Conservation (phyloP, 2,113 vertebrate genomes). For the Aptenodytes forsteri region DNA sequence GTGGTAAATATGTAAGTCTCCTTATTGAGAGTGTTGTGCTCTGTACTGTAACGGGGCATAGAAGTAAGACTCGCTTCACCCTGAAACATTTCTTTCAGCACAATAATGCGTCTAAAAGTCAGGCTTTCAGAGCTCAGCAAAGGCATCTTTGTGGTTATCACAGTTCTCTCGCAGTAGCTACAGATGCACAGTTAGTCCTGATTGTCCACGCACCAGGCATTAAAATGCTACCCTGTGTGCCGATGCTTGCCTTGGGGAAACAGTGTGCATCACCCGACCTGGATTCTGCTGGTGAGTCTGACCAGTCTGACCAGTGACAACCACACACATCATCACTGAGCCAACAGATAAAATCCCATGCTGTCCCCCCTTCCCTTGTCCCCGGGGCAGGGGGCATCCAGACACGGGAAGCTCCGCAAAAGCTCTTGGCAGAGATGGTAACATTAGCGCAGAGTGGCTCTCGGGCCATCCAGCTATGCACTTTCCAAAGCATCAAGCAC, state of each 20-base stretch:
- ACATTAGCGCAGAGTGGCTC: background rate
- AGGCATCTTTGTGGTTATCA: background rate
- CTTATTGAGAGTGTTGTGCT: background rate
- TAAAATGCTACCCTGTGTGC: background rate
- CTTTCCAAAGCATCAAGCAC: background rate
- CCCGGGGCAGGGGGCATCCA: background rate
- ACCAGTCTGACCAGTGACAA: background rate
- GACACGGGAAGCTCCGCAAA: background rate
- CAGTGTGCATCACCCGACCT: accelerated
- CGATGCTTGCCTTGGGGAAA: background rate
- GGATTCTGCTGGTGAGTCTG: background rate
- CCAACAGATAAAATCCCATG: background rate
- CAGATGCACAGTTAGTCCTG: background rate
- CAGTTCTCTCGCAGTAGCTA: background rate
- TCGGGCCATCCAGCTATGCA: accelerated
- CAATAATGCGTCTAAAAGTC: background rate
- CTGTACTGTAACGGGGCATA: background rate
- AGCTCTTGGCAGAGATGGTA: background rate
- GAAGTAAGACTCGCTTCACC: background rate
- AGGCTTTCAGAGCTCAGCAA: background rate
- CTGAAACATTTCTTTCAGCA: background rate
- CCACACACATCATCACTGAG: accelerated
- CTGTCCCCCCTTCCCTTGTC: background rate
- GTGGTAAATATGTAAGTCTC: background rate
- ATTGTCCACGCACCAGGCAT: background rate